Conservation (phyloP, 2,797 vertebrate genomes). For the Parotocinclus haroldoi region DNA sequence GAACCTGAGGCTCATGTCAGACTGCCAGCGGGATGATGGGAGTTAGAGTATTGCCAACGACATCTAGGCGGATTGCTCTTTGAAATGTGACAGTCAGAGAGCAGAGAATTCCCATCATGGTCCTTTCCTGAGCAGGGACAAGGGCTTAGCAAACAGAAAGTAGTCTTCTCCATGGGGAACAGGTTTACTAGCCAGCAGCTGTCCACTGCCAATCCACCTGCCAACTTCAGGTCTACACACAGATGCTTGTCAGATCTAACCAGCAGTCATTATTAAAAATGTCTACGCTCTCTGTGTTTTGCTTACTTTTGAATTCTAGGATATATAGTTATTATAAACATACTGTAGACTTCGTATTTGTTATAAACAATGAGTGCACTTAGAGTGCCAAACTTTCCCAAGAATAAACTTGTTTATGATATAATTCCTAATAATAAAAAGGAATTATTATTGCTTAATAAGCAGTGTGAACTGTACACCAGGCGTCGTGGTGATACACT, state of each 20-base stretch:
- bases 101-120: slow-evolving; percentile 27
- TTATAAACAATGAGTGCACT: too few species aligned
- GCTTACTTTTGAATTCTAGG: too few species aligned
- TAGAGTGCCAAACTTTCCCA: too few species aligned
- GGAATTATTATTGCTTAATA: too few species aligned
- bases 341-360: too few species aligned
- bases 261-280: slow-evolving; percentile 21
- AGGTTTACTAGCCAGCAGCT: slow-evolving; percentile 30
- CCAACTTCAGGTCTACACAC: slow-evolving; percentile 43
- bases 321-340: too few species aligned
- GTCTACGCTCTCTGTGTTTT: background rate
- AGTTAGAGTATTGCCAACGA: slow-evolving; percentile 34
- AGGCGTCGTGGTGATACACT: too few species aligned
- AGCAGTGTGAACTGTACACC: too few species aligned
- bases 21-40: slow-evolving; percentile 36
- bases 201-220: slow-evolving; percentile 27
- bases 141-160: slow-evolving; percentile 19
- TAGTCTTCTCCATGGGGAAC: background rate
- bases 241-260: slow-evolving; percentile 38
- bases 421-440: too few species aligned
- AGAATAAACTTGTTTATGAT: too few species aligned
- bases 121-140: slow-evolving; percentile 19
- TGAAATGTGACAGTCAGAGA: slow-evolving; percentile 34
- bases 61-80: slow-evolving; percentile 44
- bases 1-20: slow-evolving; percentile 3